Base-by-base conservation (phyloP, 2,113 vertebrate species). In the Zeus faber region DNA sequence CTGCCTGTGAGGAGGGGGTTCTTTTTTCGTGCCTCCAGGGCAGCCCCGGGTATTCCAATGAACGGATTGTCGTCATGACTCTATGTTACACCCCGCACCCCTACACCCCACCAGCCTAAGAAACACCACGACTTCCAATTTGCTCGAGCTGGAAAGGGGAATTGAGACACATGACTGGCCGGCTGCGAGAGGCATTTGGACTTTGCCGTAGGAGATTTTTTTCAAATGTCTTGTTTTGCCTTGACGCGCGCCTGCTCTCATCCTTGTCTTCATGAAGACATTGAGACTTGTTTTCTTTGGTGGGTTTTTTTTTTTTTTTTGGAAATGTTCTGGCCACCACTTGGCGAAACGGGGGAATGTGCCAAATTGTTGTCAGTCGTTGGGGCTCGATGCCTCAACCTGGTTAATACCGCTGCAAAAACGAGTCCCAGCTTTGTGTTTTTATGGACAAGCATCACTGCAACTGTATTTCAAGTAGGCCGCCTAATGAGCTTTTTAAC, bases 401-500 rank as follows among this genome's bases (percentile, higher is more conserved):
- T 70, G 74, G 77, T 76, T 84, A 83, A 84, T 77, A 70, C 77
- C 24, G 56, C 80, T 62, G 66, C 72, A 74, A 58, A 81, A 79
- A 80, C 72, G 77, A 60, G n/a, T 10, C 78, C 74, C 74, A 53
- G 72, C 76, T 85, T 74, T 67, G 76, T 85, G 79, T 80, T 88
- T 90, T 90, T 90, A 90, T 87, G 81, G 83, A 81, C 80, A 84
- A 81, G 80, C 84, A 80, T 88, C 84, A 87, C 81, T 83, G 79
- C 83, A 86, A 87, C 80, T 81, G 77, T 79, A 84, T 87, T 88
- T 86, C 76, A 87, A 87, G 80, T 80, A 82, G 78, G 80, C 80
- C 62, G 61, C 67, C 87, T 89, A 90, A 90, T 86, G 88, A 89
- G 87, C 79, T 77, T 75, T 85, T 82, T 90, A 89, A 90, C 81